Evolutionary conservation across 2,888 invertebrate genomes (phyloP), one percentile per base, ranked within the genome.

Genomic region (Drosophila vallismaia): DNA sequence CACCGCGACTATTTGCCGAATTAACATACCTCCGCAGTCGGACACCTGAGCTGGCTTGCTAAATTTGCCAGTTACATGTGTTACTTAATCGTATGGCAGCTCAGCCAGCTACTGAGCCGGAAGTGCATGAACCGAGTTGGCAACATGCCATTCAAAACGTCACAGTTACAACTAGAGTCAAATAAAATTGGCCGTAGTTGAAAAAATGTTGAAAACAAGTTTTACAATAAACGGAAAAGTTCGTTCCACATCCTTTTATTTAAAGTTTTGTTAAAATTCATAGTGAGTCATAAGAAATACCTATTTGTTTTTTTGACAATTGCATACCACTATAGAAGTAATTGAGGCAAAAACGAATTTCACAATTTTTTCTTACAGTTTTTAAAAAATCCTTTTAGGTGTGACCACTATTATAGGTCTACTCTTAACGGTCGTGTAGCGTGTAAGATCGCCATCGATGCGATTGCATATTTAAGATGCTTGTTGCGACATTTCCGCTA

Each of bases 401-500:
- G 60, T 60, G 60, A 60, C 31, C 62, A 48, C 62, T 29, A 24
- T 56, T 33, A 56, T 33, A 29, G 38, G 33, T 5, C 26, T n/a
- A 8, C 14, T 5, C 31, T 45, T 48, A 52, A 71, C 53, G 33
- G 10, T 10, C 14, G n/a, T n/a, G 6, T 72, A 9, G 77, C 84
- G 63, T 81, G 72, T 54, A 24, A 12, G 3, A 14, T 0, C 14
- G 50, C 55, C 68, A 38, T 79, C 64, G 56, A 7, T 12, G 31
- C 6, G 51, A 31, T 19, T 14, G 50, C 58, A 49, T 49, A 71
- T 71, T 84, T 67, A 80, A 71, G 40, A 49, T 53, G 64, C 64
- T 73, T 77, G 77, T 68, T 72, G 77, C 57, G 56, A 71, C 63
- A 77, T 86, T 81, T 81, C 84, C 84, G 77, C 26, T 71, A 42